These are phyloP conservation scores for Neolamprologus devosi DNA, from an alignment of 2,113 vertebrate genomes.

Conservation along the genomic window DNA sequence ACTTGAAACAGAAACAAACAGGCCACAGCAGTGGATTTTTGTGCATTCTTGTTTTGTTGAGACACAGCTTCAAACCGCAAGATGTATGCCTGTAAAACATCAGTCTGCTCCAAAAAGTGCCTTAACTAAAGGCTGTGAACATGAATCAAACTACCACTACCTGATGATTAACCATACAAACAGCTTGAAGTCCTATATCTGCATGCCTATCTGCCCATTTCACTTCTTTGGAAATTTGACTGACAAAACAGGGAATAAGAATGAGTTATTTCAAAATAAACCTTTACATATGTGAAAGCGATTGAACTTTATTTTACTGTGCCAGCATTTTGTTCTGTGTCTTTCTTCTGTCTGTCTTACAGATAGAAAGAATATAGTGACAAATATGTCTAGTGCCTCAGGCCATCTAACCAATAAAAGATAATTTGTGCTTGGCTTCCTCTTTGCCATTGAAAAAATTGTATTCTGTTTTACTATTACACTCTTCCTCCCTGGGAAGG, in stretches of 20 bases:
- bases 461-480: not conserved
- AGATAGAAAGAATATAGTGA: not conserved
- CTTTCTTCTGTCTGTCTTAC: not conserved
- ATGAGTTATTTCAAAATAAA: not conserved
- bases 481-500: not conserved
- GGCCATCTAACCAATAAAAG: slow-evolving; percentile 26
- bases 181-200: slow-evolving; percentile 27
- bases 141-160: slow-evolving; percentile 57
- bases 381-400: slow-evolving; percentile 16
- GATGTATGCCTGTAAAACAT: slow-evolving; percentile 64
- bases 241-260: not conserved
- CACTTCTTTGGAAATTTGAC: not conserved
- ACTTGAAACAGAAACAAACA: slow-evolving; percentile 34
- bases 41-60: slow-evolving; percentile 50
- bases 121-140: slow-evolving; percentile 53
- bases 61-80: slow-evolving; percentile 56
- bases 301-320: not conserved
- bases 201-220: not conserved
- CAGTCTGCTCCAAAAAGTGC: slow-evolving; percentile 46
- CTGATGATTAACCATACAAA: slow-evolving; percentile 56
- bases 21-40: slow-evolving; percentile 49
- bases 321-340: slow-evolving; percentile 5
- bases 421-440: not conserved
- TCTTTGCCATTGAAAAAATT: not conserved
- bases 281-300: not conserved